These are phyloP conservation scores for Gnathonemus echidnorhynchus DNA, from an alignment of 2,113 vertebrate genomes.

Conservation along the genomic window DNA sequence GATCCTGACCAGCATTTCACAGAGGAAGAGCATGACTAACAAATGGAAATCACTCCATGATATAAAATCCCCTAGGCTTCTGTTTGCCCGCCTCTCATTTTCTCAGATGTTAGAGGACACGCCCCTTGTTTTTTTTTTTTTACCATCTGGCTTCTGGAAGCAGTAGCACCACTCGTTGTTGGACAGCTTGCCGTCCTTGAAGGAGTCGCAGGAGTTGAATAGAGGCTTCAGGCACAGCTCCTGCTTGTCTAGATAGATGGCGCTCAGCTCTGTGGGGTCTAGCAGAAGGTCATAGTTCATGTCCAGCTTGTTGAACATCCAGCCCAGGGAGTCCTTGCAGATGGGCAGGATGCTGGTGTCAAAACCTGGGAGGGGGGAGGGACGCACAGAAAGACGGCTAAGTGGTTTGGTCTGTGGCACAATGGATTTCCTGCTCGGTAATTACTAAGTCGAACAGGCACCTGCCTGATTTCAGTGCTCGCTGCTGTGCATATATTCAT, in stretches of 20 bases:
- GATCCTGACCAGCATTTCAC: not conserved
- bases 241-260: constrained; percentile 91
- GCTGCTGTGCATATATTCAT: not conserved
- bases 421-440: not conserved
- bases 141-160: constrained; percentile 76
- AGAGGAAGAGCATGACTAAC: constrained; percentile 1
- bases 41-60: not conserved
- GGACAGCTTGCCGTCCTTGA: constrained; percentile 75
- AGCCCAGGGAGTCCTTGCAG: constrained; percentile 94
- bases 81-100: not conserved
- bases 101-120: constrained; percentile 2
- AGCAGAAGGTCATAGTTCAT: constrained; percentile 96
- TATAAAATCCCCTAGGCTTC: not conserved
- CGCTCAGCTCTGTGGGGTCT: constrained; percentile 88
- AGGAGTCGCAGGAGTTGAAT: constrained; percentile 73
- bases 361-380: constrained; percentile 57
- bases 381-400: not conserved
- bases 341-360: constrained; percentile 96
- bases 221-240: constrained; percentile 87
- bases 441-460: not conserved
- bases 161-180: constrained; percentile 82
- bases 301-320: constrained; percentile 98
- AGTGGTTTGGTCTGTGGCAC: not conserved
- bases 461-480: not conserved
- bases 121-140: constrained; percentile 30